Conservation (phyloP, 2,888 invertebrate genomes). For the Caenorhabditis sp. region DNA sequence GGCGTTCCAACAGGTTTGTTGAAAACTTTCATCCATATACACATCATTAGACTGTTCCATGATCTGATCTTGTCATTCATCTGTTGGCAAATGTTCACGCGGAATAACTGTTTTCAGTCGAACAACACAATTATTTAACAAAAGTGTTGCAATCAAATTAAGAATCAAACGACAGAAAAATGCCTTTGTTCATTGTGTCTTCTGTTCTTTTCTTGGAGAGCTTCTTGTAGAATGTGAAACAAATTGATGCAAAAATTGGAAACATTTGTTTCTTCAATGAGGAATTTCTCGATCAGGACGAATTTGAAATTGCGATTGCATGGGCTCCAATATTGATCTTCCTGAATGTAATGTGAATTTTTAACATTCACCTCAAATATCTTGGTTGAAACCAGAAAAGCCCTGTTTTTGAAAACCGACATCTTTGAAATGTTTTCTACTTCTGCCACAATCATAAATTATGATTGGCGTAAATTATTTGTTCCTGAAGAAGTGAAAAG, state of each 20-base stretch:
- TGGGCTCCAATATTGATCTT: background rate
- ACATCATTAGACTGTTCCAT: slow-evolving; percentile 54
- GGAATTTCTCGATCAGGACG: slow-evolving; percentile 17
- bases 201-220: background rate
- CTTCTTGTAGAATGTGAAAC: slow-evolving; percentile 18
- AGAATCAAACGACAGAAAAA: slow-evolving; percentile 5
- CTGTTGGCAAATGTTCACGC: slow-evolving; percentile 39
- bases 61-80: slow-evolving; percentile 31
- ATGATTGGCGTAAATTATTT: too few relatives aligned
- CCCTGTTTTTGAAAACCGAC: too few relatives aligned
- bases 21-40: slow-evolving; percentile 46
- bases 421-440: background rate
- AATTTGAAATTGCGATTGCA: background rate
- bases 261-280: slow-evolving; percentile 38
- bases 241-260: slow-evolving; percentile 28
- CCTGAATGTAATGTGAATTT: too few relatives aligned
- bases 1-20: slow-evolving; percentile 53
- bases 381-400: too few relatives aligned
- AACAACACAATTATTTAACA: background rate
- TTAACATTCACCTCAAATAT: too few relatives aligned
- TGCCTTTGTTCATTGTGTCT: slow-evolving; percentile 19
- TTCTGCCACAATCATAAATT: too few relatives aligned
- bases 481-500: too few relatives aligned
- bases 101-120: slow-evolving; percentile 33
- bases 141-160: slow-evolving; percentile 14